phyloP scores from a whole-genome alignment of 2,888 invertebrate species.

The Mesorhabditis sp. region DNA sequence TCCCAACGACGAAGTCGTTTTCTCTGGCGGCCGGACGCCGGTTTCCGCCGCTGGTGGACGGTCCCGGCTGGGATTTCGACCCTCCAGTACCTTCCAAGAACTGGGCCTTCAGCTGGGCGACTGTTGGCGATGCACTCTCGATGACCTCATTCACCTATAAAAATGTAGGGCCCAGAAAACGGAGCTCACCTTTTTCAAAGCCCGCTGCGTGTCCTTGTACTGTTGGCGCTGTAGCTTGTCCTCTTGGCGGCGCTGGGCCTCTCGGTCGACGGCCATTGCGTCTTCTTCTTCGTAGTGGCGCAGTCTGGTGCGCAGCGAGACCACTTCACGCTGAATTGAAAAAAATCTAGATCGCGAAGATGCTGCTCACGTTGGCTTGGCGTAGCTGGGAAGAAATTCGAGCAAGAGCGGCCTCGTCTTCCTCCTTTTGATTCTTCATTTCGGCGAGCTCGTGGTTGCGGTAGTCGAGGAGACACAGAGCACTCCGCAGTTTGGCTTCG shows the following conservation, averaged over 20 bases:
- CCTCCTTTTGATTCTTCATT: slow-evolving; percentile 23
- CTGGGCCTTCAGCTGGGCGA: slow-evolving; percentile 12
- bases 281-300: slow-evolving; percentile 34
- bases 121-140: slow-evolving; percentile 10
- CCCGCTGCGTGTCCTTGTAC: slow-evolving; percentile 8
- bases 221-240: slow-evolving; percentile 10
- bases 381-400: slow-evolving; percentile 10
- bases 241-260: slow-evolving; percentile 13
- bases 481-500: slow-evolving; percentile 14
- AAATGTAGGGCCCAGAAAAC: neutral
- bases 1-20: neutral
- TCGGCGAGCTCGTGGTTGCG: slow-evolving; percentile 19
- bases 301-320: slow-evolving; percentile 31
- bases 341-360: slow-evolving; percentile 6
- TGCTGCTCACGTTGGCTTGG: slow-evolving; percentile 10
- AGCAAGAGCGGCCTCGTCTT: slow-evolving; percentile 11
- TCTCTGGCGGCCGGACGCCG: neutral
- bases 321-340: slow-evolving; percentile 33
- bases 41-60: no score
- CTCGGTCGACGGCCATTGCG: slow-evolving; percentile 20
- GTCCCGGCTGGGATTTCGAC: neutral
- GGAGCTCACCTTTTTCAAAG: neutral
- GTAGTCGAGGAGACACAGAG: slow-evolving; percentile 21
- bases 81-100: neutral
- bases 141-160: slow-evolving; percentile 7